Percentiles rank a stretch among this genome's conserved stretches.
phyloP scores from a whole-genome alignment of 2,113 vertebrate genomes.

The Phocoena phocoena region DNA sequence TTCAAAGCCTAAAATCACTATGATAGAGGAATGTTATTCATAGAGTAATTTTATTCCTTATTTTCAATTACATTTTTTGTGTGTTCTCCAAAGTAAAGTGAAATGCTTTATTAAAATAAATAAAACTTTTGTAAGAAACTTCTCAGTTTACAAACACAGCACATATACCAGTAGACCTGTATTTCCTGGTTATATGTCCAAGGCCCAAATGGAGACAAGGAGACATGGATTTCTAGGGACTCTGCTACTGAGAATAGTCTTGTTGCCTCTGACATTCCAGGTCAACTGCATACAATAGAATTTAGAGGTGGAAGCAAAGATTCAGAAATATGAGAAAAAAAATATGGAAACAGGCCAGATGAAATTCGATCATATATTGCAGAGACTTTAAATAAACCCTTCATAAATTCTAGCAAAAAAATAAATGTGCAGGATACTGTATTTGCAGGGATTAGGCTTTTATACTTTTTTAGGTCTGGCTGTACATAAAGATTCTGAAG shows the following conservation, averaged over 20 bases:
- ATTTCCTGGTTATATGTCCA: neutral
- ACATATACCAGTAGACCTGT: accelerated
- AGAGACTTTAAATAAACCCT: neutral
- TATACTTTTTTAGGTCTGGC: neutral
- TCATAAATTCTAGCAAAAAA: neutral
- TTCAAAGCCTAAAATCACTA: slow-evolving; percentile 31
- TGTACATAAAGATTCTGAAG: neutral
- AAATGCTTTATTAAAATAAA: slow-evolving; percentile 51
- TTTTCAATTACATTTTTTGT: slow-evolving; percentile 49
- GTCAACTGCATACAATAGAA: neutral
- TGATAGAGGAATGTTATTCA: slow-evolving; percentile 2
- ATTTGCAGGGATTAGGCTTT: neutral
- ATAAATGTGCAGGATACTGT: too few species aligned
- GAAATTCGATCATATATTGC: neutral
- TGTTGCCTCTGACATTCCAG: neutral
- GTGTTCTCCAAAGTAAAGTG: slow-evolving; percentile 21
- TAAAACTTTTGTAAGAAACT: slow-evolving; percentile 10
- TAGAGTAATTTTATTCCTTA: slow-evolving; percentile 8
- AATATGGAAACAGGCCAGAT: neutral
- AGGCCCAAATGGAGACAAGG: neutral
- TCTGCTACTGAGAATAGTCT: neutral
- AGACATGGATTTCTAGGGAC: neutral
- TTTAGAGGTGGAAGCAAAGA: neutral
- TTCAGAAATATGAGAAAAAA: neutral
- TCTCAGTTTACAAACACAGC: neutral